Conservation (phyloP, 1,140 invertebrate species). For the Belonocnema kinseyi region DNA sequence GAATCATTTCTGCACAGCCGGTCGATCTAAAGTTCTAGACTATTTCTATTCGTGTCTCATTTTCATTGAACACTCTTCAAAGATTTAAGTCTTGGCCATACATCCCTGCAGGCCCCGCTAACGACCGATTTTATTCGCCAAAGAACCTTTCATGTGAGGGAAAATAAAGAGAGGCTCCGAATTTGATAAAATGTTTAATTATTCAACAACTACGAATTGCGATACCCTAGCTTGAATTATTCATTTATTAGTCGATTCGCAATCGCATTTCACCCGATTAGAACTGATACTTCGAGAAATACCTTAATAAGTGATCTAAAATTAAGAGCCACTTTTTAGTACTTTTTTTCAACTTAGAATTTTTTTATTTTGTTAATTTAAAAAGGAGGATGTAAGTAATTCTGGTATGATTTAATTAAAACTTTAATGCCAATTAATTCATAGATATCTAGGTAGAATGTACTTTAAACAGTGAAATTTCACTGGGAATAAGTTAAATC, state of each 20-base stretch:
- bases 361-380: not conserved
- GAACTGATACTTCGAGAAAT: conserved; percentile 5
- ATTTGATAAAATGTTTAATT: not conserved
- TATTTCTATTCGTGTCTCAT: not conserved
- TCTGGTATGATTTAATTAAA: too few relatives aligned
- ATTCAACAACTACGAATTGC: conserved; percentile 8
- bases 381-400: too few relatives aligned
- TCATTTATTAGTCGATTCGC: conserved; percentile 4
- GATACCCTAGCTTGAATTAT: conserved; percentile 11
- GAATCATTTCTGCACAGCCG: conserved; percentile 48
- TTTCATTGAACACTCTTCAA: too few relatives aligned
- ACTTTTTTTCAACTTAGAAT: not conserved
- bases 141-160: not conserved
- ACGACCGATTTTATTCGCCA: not conserved
- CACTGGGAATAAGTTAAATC: too few relatives aligned
- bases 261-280: conserved; percentile 5
- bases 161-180: not conserved
- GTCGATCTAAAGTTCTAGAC: not conserved
- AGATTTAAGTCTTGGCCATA: too few relatives aligned
- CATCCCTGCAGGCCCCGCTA: not conserved
- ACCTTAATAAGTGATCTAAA: conserved; percentile 13
- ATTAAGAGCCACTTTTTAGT: not conserved
- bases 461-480: too few relatives aligned
- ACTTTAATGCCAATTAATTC: too few relatives aligned
- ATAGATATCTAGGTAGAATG: too few relatives aligned